Base-by-base conservation (phyloP, 2,888 invertebrate species). In the Calameuta idolon region DNA sequence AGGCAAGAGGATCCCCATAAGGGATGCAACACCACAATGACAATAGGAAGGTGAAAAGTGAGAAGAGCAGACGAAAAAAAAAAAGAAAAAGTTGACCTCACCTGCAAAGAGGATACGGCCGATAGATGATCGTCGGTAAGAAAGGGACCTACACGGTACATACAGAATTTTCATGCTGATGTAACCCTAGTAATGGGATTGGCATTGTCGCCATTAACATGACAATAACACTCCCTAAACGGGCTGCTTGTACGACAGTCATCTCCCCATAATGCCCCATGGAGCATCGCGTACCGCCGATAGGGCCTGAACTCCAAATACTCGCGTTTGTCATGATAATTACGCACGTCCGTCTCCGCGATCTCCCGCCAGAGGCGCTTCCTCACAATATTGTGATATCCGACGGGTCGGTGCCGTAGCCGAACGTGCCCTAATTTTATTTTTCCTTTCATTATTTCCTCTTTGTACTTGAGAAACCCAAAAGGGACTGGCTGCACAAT, bases 311-410 rank as follows among this genome's bases (percentile, higher is more conserved):
- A 30, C 84, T 85, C 85, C 85, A 89, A 90, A 89, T 87, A 88
- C 83, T 82, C 78, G 68, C 83, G 86, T 90, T 90, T 90, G 90
- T 90, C 88, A 90, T 90, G 89, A 87, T 90, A 90, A 90, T 90
- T 87, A 88, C 85, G 85, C 76, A 77, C 79, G 79, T 81, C 79
- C 82, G 79, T 79, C 78, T 79, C n/a, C 40, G 80, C 81, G 82
- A 84, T 84, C 80, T 84, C 79, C 75, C 82, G 79, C 77, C 78
- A 77, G 34, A 84, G 85, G 83, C 85, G 83, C 85, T 84, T 86
- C 87, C 85, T 87, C 87, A 88, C 86, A 88, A 89, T 89, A 89
- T 89, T 88, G 87, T 88, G 89, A 89, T 87, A 87, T 85, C 85
- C 86, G 87, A 89, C 85, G 78, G 80, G 82, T 0, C 55, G 76